Conservation (phyloP, 2,888 invertebrate genomes). For the Drosophila infuscata region DNA sequence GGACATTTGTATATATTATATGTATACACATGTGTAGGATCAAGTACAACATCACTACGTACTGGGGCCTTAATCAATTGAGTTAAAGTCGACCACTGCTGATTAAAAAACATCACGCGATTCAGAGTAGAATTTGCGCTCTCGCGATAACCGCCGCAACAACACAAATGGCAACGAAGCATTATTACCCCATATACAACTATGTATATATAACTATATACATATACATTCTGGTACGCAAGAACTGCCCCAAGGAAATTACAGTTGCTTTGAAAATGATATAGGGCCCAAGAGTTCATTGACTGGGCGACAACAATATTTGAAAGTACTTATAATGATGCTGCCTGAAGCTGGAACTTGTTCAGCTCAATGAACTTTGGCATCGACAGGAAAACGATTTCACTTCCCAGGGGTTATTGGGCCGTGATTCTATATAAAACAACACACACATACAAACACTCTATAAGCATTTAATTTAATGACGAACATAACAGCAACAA, state of each 20-base stretch:
- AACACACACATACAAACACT: neutral
- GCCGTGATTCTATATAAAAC: conserved; percentile 11
- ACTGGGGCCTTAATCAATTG: conserved; percentile 72
- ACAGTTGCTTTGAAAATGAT: conserved; percentile 31
- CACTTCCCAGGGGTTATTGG: conserved; percentile 46
- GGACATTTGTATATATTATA: conserved; percentile 7
- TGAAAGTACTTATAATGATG: conserved; percentile 1
- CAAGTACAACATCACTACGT: conserved; percentile 33
- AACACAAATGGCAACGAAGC: conserved; percentile 26
- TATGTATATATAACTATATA: neutral
- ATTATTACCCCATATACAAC: neutral
- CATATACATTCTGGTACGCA: neutral
- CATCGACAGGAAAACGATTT: conserved; percentile 28
- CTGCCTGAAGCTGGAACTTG: conserved; percentile 18
- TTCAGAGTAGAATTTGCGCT: conserved; percentile 77
- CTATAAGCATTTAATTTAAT: conserved; percentile 5
- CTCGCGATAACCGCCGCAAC: conserved; percentile 39
- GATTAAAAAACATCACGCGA: conserved; percentile 81
- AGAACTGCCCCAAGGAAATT: conserved; percentile 24
- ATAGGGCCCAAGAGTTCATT: conserved; percentile 62
- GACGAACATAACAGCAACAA: neutral
- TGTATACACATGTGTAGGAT: conserved; percentile 27
- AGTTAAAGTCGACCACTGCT: conserved; percentile 57
- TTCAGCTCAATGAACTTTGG: conserved; percentile 61
- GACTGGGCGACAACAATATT: conserved; percentile 41